Base-by-base conservation (phyloP, 2,888 invertebrate species). In the Pollenia amentaria region DNA sequence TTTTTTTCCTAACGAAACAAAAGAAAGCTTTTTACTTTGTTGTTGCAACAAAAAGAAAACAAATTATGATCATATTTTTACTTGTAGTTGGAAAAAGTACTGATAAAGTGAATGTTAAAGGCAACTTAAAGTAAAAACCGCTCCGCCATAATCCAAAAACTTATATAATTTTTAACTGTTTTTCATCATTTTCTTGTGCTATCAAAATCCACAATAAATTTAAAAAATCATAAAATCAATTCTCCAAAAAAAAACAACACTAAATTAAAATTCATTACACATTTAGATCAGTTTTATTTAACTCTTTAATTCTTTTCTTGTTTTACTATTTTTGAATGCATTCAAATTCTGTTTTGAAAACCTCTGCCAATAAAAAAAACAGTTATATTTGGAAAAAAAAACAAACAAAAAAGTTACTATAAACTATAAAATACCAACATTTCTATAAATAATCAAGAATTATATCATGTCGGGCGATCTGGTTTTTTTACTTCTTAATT, bases 251-350 rank as follows among this genome's bases (percentile, higher is more conserved):
- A 16, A 0, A 57, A 48, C 1, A 64, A 48, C 16, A 6, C 29
- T 38, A 12, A 46, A 84, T 84, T 84, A 10, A 62, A 64, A 84
- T 84, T 84, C 78, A 53, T n/a, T 38, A 18, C 78, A 73, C 73
- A 79, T 73, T 75, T 53, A 11, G 78, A 65, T 44, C 60, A 84
- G 62, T 60, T 62, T 42, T 55, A 3, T 40, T 21, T 48, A n/a
- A n/a, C 18, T 64, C 51, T 64, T 64, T 10, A 2, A 18, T 55
- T 70, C 53, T 70, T 14, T 51, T 53, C 60, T 46, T 72, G 12
- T 21, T 64, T 77, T 72, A 53, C 48, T 70, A 11, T 16, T 40
- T 76, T 73, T 60, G 12, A 67, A 42, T 14, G 65, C 67, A 73
- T 78, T 67, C 55, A 21, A 72, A 77, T 83, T 77, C 16, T 42